Conservation (phyloP, 2,888 invertebrate genomes). For the Agapetus fuscipes region DNA sequence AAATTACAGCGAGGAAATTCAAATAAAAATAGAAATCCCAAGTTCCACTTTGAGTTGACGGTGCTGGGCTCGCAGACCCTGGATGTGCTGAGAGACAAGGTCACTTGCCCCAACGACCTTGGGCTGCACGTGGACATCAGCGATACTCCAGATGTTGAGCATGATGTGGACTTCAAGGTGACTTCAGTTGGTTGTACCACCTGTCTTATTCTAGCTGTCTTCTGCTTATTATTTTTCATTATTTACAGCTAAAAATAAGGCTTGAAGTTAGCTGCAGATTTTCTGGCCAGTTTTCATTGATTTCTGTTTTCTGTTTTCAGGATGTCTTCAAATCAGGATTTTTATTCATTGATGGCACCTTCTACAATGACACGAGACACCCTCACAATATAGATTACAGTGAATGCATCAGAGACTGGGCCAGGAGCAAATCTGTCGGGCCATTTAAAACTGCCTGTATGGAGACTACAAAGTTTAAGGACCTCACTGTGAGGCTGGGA, state of each 20-base stretch:
- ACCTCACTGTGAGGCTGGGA: slow-evolving; percentile 48
- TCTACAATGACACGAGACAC: slow-evolving; percentile 65
- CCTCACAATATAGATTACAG: slow-evolving; percentile 56
- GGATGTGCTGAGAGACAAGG: slow-evolving; percentile 61
- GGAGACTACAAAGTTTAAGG: slow-evolving; percentile 44
- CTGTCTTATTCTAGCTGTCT: no score
- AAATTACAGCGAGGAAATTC: no score
- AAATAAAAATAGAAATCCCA: slow-evolving; percentile 27
- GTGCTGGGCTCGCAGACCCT: slow-evolving; percentile 60
- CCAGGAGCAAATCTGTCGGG: slow-evolving; percentile 32
- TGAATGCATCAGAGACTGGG: slow-evolving; percentile 53
- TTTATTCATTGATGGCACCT: slow-evolving; percentile 68
- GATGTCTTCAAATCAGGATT: slow-evolving; percentile 59
- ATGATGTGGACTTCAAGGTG: slow-evolving; percentile 23
- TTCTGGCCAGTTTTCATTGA: no score
- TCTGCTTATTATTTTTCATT: no score
- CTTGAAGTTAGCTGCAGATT: no score
- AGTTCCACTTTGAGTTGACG: slow-evolving; percentile 46
- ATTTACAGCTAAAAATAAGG: no score
- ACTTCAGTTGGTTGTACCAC: no score
- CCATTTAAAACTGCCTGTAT: slow-evolving; percentile 44
- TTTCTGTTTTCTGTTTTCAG: slow-evolving; percentile 38
- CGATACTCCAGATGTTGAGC: slow-evolving; percentile 32
- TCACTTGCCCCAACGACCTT: slow-evolving; percentile 63
- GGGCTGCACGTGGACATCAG: slow-evolving; percentile 53